These are phyloP conservation scores for Oryzias curvinotus DNA, from an alignment of 2,113 vertebrate species.

Conservation along the genomic window DNA sequence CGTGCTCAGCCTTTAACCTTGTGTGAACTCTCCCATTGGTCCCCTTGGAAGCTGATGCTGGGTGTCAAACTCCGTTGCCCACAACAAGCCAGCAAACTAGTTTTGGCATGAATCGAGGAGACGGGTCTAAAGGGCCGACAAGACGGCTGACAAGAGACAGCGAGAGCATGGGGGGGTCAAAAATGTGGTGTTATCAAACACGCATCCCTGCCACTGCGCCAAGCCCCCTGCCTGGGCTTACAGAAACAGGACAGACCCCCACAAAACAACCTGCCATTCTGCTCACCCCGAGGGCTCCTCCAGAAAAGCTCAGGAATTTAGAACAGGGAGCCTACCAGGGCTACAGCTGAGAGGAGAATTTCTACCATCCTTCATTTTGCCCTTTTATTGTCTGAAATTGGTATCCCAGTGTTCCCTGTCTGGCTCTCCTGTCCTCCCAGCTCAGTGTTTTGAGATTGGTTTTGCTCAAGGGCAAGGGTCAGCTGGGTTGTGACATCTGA, in stretches of 20 bases:
- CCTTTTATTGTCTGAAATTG: conserved; percentile 71
- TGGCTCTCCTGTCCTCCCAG: conserved; percentile 79
- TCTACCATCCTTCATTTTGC: conserved; percentile 75
- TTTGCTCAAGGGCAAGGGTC: conserved; percentile 65
- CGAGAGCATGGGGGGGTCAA: conserved; percentile 69
- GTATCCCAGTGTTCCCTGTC: conserved; percentile 77
- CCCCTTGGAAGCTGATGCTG: conserved; percentile 51
- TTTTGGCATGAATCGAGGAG: conserved; percentile 74
- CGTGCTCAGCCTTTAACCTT: conserved; percentile 78
- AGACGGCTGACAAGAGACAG: conserved; percentile 55
- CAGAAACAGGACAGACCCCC: conserved; percentile 78
- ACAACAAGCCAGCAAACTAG: conserved; percentile 80
- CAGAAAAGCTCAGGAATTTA: conserved; percentile 80
- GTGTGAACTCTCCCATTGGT: conserved; percentile 73
- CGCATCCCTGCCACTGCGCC: conserved; percentile 43
- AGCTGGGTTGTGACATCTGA: conserved; percentile 55
- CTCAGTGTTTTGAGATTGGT: conserved; percentile 70
- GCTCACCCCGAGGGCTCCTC: conserved; percentile 71
- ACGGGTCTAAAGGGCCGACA: conserved; percentile 52
- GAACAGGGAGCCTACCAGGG: conserved; percentile 77
- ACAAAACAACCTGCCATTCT: conserved; percentile 73
- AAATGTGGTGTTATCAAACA: conserved; percentile 69
- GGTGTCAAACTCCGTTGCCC: conserved; percentile 68
- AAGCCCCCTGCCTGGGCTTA: conserved; percentile 70
- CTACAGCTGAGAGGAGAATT: conserved; percentile 82